Conservation (phyloP, 2,797 vertebrate species). For the Chanos chanos region DNA sequence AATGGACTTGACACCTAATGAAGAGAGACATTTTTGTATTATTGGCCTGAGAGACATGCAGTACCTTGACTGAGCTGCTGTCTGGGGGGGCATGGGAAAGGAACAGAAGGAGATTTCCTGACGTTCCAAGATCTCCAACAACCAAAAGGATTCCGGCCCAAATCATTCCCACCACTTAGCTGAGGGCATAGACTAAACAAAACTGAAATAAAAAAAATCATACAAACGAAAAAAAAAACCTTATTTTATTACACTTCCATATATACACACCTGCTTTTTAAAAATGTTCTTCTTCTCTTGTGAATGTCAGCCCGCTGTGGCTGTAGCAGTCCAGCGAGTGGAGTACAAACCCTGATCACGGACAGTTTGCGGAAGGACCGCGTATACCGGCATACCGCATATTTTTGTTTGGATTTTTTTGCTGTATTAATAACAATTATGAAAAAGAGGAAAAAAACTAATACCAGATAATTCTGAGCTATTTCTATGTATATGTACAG, state of each 20-base stretch:
- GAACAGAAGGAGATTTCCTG: not conserved
- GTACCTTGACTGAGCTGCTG: no score
- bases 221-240: slow-evolving; percentile 55
- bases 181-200: slow-evolving; percentile 54
- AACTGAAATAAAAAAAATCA: slow-evolving; percentile 42
- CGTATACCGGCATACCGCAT: slow-evolving; percentile 79
- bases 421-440: slow-evolving; percentile 90
- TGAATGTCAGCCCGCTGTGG: slow-evolving; percentile 72
- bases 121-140: not conserved
- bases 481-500: slow-evolving; percentile 99
- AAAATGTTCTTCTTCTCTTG: slow-evolving; percentile 74
- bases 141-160: slow-evolving; percentile 27
- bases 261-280: slow-evolving; percentile 76
- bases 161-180: slow-evolving; percentile 28
- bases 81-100: slow-evolving; percentile 4
- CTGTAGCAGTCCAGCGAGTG: slow-evolving; percentile 70
- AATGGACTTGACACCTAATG: no score
- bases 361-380: slow-evolving; percentile 55
- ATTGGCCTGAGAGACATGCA: no score
- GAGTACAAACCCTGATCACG: slow-evolving; percentile 62
- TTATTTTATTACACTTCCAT: slow-evolving; percentile 83
- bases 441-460: slow-evolving; percentile 78
- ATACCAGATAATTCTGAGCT: slow-evolving; percentile 87
- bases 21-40: no score
- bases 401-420: slow-evolving; percentile 82